These are phyloP conservation scores for Drosophila micromelanica DNA, from an alignment of 1,140 invertebrate genomes.

Conservation along the genomic window DNA sequence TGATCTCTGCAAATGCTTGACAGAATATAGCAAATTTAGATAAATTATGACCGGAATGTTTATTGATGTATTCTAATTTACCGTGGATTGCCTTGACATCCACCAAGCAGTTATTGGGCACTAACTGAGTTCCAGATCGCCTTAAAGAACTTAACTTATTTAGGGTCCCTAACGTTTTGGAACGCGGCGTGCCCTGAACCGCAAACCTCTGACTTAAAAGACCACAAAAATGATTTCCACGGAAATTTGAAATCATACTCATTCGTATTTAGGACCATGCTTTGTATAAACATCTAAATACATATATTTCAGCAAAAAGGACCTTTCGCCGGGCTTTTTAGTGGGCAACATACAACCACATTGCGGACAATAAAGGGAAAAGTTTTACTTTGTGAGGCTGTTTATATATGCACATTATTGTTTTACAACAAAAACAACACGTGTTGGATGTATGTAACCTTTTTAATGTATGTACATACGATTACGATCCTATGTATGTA, in stretches of 20 bases:
- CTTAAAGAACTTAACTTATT: neutral
- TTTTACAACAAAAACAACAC: constrained; percentile 27
- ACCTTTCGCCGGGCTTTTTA: constrained; percentile 22
- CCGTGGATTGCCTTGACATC: constrained; percentile 6
- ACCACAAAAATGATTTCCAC: constrained; percentile 24
- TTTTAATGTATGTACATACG: constrained; percentile 24
- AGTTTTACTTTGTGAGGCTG: constrained; percentile 61
- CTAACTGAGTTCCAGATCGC: constrained; percentile 1
- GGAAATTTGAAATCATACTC: constrained; percentile 49
- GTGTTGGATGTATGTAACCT: neutral
- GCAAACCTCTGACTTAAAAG: constrained; percentile 19
- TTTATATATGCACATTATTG: constrained; percentile 41
- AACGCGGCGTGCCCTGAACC: neutral
- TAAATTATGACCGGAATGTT: constrained; percentile 67
- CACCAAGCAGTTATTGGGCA: neutral
- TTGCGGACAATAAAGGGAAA: constrained; percentile 69
- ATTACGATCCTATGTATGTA: constrained; percentile 34
- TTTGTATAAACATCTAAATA: no score
- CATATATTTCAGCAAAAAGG: constrained; percentile 30
- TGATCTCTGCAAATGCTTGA: constrained; percentile 61
- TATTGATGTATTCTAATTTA: constrained; percentile 67
- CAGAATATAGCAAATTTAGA: constrained; percentile 69
- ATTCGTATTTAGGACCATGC: constrained; percentile 39
- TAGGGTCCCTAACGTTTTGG: neutral
- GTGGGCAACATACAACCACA: constrained; percentile 47